These are phyloP conservation scores for Heterocephalus glaber DNA, from an alignment of 2,113 vertebrate genomes.

Conservation along the genomic window DNA sequence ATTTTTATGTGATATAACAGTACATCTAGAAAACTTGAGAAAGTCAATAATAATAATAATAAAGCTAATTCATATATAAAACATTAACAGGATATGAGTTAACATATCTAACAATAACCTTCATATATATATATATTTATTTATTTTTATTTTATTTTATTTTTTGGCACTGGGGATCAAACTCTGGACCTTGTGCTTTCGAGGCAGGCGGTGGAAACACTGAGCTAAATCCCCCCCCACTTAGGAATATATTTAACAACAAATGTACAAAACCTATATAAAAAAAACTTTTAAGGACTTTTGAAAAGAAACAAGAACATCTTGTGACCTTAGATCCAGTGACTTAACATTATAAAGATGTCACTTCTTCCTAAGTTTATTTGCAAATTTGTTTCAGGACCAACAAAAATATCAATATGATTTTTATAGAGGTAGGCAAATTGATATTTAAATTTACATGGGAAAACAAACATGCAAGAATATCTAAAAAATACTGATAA, in stretches of 20 bases:
- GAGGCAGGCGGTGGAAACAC: no score
- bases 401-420: neutral
- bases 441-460: neutral
- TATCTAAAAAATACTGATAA: constrained; percentile 8
- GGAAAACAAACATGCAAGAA: neutral
- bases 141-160: no score
- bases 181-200: no score
- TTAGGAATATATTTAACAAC: neutral
- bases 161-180: no score
- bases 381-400: constrained; percentile 49
- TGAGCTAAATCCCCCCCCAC: no score
- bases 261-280: neutral
- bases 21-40: neutral
- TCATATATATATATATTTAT: neutral
- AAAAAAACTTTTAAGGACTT: neutral
- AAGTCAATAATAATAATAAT: neutral
- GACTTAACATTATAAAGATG: constrained; percentile 1
- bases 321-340: neutral
- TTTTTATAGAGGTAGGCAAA: neutral
- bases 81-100: neutral
- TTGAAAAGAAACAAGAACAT: constrained; percentile 20
- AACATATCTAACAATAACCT: neutral
- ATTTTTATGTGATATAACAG: neutral
- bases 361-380: constrained; percentile 12
- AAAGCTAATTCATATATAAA: neutral